Conservation (phyloP, 2,113 vertebrate genomes). For the Eclectus roratus region DNA sequence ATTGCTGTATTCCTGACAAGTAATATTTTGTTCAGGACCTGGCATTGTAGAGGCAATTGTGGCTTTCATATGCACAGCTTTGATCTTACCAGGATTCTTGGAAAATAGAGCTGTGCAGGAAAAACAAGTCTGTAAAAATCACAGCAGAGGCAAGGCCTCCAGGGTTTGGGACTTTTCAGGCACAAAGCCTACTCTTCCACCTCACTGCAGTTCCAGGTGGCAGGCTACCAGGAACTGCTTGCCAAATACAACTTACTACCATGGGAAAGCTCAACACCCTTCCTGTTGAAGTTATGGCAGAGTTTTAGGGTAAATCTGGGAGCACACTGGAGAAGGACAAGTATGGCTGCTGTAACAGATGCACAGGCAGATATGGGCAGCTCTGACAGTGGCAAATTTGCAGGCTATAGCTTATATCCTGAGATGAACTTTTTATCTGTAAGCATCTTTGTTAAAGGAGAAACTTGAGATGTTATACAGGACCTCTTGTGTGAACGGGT, state of each 20-base stretch:
- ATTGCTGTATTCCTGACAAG: background rate
- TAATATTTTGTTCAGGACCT: background rate
- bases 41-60: background rate
- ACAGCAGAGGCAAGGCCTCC: background rate
- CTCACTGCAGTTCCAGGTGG: conserved; percentile 17
- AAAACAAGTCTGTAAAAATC: conserved; percentile 40
- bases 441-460: background rate
- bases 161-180: background rate
- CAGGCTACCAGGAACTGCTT: conserved; percentile 13
- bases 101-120: background rate
- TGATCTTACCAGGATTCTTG: conserved; percentile 29
- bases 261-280: conserved; percentile 28
- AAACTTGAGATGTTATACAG: background rate
- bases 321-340: background rate
- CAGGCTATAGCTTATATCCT: background rate
- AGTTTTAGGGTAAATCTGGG: background rate
- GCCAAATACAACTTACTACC: conserved; percentile 8
- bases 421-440: background rate
- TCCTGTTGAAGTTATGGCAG: background rate
- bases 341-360: background rate
- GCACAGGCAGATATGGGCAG: background rate
- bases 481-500: background rate
- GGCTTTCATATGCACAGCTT: background rate
- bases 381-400: background rate
- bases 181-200: conserved; percentile 1